These are phyloP conservation scores for Hippocampus guttulatus DNA, from an alignment of 2,113 vertebrate species.

Conservation along the genomic window DNA sequence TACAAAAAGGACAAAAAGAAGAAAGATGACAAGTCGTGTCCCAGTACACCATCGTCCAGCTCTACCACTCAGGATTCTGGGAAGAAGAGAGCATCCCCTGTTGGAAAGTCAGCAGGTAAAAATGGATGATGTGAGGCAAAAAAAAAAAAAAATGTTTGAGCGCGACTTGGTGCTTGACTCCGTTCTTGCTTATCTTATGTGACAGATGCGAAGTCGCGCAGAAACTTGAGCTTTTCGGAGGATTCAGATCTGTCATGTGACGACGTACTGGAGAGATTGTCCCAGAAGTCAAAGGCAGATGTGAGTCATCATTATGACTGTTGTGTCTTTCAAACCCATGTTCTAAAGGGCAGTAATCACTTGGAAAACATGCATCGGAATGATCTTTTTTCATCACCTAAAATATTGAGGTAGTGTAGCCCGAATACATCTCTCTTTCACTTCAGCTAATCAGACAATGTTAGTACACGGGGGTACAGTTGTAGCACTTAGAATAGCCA, in stretches of 20 bases:
- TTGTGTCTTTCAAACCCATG: not conserved
- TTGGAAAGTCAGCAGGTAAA: constrained; percentile 78
- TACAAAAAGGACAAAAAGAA: constrained; percentile 98
- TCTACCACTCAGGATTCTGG: constrained; percentile 83
- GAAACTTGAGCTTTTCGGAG: constrained; percentile 91
- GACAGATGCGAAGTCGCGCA: constrained; percentile 83
- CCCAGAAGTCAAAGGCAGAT: constrained; percentile 91
- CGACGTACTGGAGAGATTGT: constrained; percentile 86
- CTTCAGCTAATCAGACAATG: not conserved
- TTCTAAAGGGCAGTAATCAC: not conserved
- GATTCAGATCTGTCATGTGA: constrained; percentile 97
- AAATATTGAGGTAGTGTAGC: not conserved
- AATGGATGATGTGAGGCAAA: not conserved
- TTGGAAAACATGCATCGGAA: not conserved
- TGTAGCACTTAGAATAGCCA: not conserved
- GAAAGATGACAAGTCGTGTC: constrained; percentile 85
- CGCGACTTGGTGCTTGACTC: not conserved
- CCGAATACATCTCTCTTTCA: not conserved
- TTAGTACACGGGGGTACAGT: not conserved
- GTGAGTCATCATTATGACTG: constrained; percentile 68
- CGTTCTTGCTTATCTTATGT: not conserved
- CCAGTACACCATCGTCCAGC: constrained; percentile 89
- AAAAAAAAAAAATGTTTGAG: not conserved
- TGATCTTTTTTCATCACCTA: not conserved
- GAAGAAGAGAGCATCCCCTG: constrained; percentile 72